Evolutionary conservation across 2,797 vertebrate genomes (phyloP).

Genomic region (Danio aesculapii): DNA sequence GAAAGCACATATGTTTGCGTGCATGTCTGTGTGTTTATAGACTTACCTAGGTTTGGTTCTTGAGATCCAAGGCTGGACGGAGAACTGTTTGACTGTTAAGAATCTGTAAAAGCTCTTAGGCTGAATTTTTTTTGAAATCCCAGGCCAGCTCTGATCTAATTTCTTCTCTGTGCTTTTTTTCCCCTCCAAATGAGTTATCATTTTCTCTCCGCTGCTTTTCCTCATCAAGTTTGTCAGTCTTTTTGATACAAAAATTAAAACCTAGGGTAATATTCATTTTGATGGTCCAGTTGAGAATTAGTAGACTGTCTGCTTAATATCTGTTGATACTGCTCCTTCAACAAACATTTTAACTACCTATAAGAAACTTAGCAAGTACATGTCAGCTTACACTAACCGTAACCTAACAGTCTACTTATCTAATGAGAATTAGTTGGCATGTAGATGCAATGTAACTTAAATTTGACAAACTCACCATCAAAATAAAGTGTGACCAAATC

Average conservation of each 20-base stretch:
- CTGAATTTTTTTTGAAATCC: conserved; percentile 13
- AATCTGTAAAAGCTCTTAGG: conserved; percentile 46
- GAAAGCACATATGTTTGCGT: neutral
- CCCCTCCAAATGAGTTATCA: conserved; percentile 21
- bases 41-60: conserved; percentile 5
- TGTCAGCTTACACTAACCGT: too few relatives aligned
- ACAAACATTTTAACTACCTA: too few relatives aligned
- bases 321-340: too few relatives aligned
- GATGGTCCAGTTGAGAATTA: too few relatives aligned
- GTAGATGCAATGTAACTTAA: too few relatives aligned
- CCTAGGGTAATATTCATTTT: neutral
- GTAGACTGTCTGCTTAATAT: too few relatives aligned
- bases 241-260: conserved; percentile 26
- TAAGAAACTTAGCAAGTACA: too few relatives aligned
- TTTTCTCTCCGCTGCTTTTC: conserved; percentile 11
- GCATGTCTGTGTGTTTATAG: conserved; percentile 22
- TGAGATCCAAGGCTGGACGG: conserved; percentile 3
- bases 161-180: neutral
- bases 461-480: too few relatives aligned
- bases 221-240: neutral
- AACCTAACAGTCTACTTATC: too few relatives aligned
- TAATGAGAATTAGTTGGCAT: too few relatives aligned
- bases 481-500: neutral
- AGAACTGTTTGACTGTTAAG: conserved; percentile 13
- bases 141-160: conserved; percentile 56